A percentile compares a stretch with the other conserved stretches of the same genome.
These are phyloP conservation scores for Microctenopoma stevenorrisi DNA, from an alignment of 2,797 vertebrate genomes.

Conservation along the genomic window DNA sequence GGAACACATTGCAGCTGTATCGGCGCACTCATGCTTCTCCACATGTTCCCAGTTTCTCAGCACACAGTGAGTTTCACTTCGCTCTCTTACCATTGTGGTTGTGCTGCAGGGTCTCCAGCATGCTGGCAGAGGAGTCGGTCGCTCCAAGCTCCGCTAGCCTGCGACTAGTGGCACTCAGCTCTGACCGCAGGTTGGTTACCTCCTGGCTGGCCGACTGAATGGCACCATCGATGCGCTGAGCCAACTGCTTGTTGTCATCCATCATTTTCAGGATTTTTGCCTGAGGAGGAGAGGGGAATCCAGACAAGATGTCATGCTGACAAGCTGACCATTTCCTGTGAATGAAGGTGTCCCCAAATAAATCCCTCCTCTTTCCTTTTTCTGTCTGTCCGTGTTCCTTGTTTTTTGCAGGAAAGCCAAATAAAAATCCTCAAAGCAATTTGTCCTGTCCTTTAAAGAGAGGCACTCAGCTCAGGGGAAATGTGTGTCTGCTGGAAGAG, in stretches of 20 bases:
- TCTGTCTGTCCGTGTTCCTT: slow-evolving; percentile 42
- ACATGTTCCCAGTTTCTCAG: slow-evolving; percentile 35
- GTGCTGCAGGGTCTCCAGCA: slow-evolving; percentile 88
- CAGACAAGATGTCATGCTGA: slow-evolving; percentile 87
- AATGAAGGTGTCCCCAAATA: slow-evolving; percentile 54
- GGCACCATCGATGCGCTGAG: slow-evolving; percentile 92
- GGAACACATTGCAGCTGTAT: slow-evolving; percentile 14
- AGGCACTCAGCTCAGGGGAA: slow-evolving; percentile 63
- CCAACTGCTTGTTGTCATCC: slow-evolving; percentile 96
- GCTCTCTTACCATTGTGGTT: slow-evolving; percentile 80
- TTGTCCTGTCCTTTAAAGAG: slow-evolving; percentile 65
- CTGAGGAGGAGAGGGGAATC: slow-evolving; percentile 85
- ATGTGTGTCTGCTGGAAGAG: slow-evolving; percentile 49
- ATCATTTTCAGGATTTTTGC: slow-evolving; percentile 94
- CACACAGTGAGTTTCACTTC: slow-evolving; percentile 17
- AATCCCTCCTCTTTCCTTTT: slow-evolving; percentile 46
- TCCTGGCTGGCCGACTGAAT: slow-evolving; percentile 94
- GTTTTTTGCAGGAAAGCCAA: slow-evolving; percentile 52
- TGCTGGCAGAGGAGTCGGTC: slow-evolving; percentile 74
- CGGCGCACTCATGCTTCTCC: slow-evolving; percentile 26
- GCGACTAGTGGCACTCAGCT: slow-evolving; percentile 92
- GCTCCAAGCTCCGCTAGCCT: slow-evolving; percentile 91
- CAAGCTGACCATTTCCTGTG: slow-evolving; percentile 78
- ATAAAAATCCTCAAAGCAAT: slow-evolving; percentile 77
- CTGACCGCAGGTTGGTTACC: slow-evolving; percentile 92